Conservation (phyloP, 1,140 invertebrate species). For the Aphaenogaster rudis region DNA sequence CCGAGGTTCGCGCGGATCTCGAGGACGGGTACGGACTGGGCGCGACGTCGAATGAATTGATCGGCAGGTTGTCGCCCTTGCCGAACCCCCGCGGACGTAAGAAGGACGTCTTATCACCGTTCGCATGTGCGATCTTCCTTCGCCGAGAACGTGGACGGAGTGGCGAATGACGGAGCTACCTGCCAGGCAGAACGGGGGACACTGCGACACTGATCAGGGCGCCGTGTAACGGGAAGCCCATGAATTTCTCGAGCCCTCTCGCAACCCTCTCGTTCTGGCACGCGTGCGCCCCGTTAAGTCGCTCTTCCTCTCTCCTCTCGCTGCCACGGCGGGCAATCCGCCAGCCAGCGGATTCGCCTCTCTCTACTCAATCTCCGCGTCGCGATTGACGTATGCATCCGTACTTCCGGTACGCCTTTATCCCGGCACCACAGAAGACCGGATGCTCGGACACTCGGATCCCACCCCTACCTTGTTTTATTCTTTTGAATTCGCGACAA, state of each 20-base stretch:
- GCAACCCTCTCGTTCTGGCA: constrained; percentile 54
- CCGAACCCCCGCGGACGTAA: constrained; percentile 25
- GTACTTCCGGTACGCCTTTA: constrained; percentile 40
- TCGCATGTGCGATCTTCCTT: constrained; percentile 72
- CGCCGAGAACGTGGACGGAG: constrained; percentile 80
- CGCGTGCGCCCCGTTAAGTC: constrained; percentile 90
- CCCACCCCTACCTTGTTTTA: neutral
- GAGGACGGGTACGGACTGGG: constrained; percentile 6
- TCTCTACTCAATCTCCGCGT: neutral
- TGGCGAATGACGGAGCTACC: constrained; percentile 78
- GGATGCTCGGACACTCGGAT: neutral
- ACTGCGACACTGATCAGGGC: constrained; percentile 83
- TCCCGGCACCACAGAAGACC: neutral
- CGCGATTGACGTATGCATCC: constrained; percentile 28
- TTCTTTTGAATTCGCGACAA: neutral
- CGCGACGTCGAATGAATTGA: constrained; percentile 55
- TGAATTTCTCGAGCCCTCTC: constrained; percentile 61
- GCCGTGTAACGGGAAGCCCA: constrained; percentile 77
- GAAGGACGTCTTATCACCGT: constrained; percentile 65
- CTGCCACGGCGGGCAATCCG: constrained; percentile 13
- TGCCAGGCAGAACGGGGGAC: constrained; percentile 77
- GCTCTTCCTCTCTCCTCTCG: constrained; percentile 87
- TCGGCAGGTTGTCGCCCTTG: neutral
- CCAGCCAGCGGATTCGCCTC: constrained; percentile 29
- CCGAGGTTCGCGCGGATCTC: constrained; percentile 21